phyloP scores from a whole-genome alignment of 2,113 vertebrate species.

The Girardinichthys multiradiatus region DNA sequence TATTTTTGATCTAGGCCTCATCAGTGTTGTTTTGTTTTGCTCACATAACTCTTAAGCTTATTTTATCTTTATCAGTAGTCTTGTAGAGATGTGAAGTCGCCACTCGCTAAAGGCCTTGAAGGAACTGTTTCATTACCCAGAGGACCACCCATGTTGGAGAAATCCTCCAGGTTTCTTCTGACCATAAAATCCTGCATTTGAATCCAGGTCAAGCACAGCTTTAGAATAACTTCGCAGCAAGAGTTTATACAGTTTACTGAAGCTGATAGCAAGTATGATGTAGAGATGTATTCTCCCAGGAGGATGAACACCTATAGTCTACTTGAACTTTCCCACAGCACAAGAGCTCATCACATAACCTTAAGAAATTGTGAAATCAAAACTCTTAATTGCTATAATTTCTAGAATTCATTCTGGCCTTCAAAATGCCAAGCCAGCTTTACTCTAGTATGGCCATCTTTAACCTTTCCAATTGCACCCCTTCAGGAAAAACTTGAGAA shows the following conservation, averaged over 20 bases:
- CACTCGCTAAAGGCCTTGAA: neutral
- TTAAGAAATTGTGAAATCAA: neutral
- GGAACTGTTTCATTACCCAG: neutral
- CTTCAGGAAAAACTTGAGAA: neutral
- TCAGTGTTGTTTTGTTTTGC: neutral
- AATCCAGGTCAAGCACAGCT: neutral
- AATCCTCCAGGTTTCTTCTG: neutral
- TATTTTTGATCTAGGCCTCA: neutral
- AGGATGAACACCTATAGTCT: neutral
- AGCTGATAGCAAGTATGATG: neutral
- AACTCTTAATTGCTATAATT: neutral
- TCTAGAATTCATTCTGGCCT: neutral
- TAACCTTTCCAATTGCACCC: neutral
- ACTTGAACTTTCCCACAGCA: neutral
- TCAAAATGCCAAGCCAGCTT: neutral
- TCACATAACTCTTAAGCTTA: neutral
- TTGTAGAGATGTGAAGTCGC: neutral
- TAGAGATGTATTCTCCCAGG: neutral
- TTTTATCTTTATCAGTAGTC: neutral
- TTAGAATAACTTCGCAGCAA: neutral
- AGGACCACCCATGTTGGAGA: slow-evolving; percentile 24
- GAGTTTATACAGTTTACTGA: neutral
- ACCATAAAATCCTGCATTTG: neutral
- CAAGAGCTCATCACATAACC: neutral
- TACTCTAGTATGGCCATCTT: neutral